phyloP scores from a whole-genome alignment of 1,140 invertebrate species.

The Parasteatoda tepidariorum region DNA sequence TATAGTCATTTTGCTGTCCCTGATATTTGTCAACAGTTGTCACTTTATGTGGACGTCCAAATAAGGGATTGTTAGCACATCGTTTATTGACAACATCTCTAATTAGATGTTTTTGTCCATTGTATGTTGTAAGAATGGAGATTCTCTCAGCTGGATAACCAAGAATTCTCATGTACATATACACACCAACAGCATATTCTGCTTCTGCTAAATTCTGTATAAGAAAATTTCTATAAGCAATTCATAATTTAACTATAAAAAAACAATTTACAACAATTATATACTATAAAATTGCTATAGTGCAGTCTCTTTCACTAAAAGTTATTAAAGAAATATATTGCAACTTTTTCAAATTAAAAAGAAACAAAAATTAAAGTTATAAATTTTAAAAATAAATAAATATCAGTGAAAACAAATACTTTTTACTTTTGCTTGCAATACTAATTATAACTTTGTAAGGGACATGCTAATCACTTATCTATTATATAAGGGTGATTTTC shows the following conservation, averaged over 20 bases:
- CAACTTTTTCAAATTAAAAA: no score
- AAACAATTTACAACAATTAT: no score
- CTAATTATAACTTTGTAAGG: no score
- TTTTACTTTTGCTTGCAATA: no score
- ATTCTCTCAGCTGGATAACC: conserved; percentile 98
- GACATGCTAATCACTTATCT: no score
- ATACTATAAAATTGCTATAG: no score
- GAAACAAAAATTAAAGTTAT: no score
- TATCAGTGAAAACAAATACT: no score
- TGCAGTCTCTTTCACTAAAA: no score
- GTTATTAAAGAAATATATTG: no score
- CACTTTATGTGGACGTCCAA: conserved; percentile 91
- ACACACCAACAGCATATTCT: conserved; percentile 97
- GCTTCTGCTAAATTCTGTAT: conserved; percentile 96
- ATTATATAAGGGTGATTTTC: no score
- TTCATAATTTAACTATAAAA: conserved; percentile 26
- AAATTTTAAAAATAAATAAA: no score
- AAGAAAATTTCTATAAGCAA: conserved; percentile 42
- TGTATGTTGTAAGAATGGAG: conserved; percentile 99
- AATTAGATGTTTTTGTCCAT: conserved; percentile 98
- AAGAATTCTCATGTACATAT: conserved; percentile 98
- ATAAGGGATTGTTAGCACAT: conserved; percentile 96
- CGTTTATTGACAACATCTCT: conserved; percentile 94
- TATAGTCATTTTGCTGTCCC: conserved; percentile 99
- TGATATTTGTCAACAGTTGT: conserved; percentile 99